Base-by-base conservation (phyloP, 2,888 invertebrate species). In the Allolobophora icterica region DNA sequence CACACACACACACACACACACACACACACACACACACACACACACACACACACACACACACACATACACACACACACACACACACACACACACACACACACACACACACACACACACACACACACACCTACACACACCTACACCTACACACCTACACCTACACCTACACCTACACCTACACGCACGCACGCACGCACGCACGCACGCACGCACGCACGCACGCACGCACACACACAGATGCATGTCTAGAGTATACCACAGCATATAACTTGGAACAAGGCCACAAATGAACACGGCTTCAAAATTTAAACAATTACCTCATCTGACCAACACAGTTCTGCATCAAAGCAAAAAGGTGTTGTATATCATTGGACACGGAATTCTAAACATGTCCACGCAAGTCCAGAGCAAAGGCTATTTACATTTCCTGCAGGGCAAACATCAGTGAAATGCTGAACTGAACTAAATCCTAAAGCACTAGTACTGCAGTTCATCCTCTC, bases 241-340 rank as follows among this genome's bases (percentile, higher is more conserved):
- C 17, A 30, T n/a, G n/a, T n/a, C 71, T 71, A n/a, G 71, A 52
- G 52, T 52, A 52, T 52, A 52, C 52, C 52, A 1, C 8, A 71
- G 71, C 71, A 71, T n/a, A n/a, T n/a, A 71, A 71, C 71, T 71
- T 71, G 71, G 71, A 71, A 71, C 71, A 71, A 71, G n/a, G 71
- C n/a, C 71, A 71, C n/a, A 13, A n/a, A 71, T n/a, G 71, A 71
- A 71, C 71, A 71, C 1, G n/a, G 71, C 8, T 71, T n/a, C 30
- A 30, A 71, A 1, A n/a, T 0, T n/a, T 71, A 71, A 71, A 71
- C 71, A 71, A 71, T 71, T 0, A n/a, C 71, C 71, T 71, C 71
- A 71, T 71, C 71, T 71, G 71, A 71, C 71, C 71, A n/a, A 71
- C 71, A 71, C n/a, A 71, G n/a, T 71, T n/a, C 71, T 8, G n/a